Evolutionary conservation across 1,140 invertebrate species (phyloP).

Genomic region (Uloborus diversus): DNA sequence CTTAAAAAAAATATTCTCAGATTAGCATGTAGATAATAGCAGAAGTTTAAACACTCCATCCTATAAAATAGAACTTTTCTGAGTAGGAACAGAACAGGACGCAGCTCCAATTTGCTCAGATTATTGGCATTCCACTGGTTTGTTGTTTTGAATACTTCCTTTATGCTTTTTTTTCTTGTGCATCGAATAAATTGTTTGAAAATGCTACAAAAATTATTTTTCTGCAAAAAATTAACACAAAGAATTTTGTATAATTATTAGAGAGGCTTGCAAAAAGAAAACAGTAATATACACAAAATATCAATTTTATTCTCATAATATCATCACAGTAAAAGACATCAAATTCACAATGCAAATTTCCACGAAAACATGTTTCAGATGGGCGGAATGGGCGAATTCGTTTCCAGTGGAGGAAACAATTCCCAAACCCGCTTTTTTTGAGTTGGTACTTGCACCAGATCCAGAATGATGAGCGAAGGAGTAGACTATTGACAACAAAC

Average conservation of each 20-base stretch:
- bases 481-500: conserved; percentile 2
- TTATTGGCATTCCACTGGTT: no score
- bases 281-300: conserved; percentile 31
- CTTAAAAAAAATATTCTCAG: no score
- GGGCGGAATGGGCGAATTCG: conserved; percentile 44
- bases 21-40: no score
- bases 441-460: background rate
- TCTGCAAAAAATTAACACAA: no score
- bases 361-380: conserved; percentile 25
- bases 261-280: background rate
- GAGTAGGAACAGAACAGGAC: no score
- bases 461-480: conserved; percentile 12
- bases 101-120: no score
- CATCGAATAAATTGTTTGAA: no score
- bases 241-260: background rate
- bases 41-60: no score
- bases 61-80: no score
- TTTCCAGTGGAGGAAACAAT: conserved; percentile 3
- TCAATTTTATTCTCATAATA: conserved; percentile 51
- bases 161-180: no score
- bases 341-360: conserved; percentile 22
- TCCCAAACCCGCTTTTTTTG: background rate
- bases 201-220: no score
- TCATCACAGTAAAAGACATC: conserved; percentile 55
- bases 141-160: no score